These are phyloP conservation scores for Spheniscus humboldti DNA, from an alignment of 2,797 vertebrate genomes.

Conservation along the genomic window DNA sequence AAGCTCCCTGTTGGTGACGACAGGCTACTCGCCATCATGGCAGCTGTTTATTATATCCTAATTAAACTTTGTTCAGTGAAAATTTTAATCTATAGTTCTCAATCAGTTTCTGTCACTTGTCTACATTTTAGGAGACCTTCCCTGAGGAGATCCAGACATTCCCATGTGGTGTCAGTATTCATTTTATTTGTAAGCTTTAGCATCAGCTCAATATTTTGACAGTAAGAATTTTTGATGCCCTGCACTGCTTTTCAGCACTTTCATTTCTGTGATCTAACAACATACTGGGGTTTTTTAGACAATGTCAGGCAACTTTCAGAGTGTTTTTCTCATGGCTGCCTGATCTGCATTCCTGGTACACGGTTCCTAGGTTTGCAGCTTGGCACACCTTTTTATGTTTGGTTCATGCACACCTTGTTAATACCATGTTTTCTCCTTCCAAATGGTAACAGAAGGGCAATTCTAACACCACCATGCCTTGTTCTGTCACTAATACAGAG, in stretches of 20 bases:
- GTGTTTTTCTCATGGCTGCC: not conserved
- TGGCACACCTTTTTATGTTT: not conserved
- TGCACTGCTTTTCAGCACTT: not conserved
- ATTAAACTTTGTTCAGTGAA: not conserved
- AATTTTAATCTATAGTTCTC: not conserved
- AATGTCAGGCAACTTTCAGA: not conserved
- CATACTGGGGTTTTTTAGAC: not conserved
- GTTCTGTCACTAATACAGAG: not conserved
- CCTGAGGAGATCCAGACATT: not conserved
- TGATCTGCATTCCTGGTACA: not conserved
- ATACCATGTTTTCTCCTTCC: not conserved
- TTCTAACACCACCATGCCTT: not conserved
- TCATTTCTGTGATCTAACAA: not conserved
- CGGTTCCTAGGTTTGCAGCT: not conserved
- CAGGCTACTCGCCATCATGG: not conserved
- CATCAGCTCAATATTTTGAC: not conserved
- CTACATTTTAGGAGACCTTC: not conserved
- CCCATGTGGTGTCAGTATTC: not conserved
- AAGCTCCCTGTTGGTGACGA: not conserved
- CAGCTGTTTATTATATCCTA: not conserved
- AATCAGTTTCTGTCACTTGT: not conserved
- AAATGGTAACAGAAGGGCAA: not conserved
- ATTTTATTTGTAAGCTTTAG: not conserved
- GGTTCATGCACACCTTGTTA: not conserved
- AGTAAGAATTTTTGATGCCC: not conserved